Percentiles rank a stretch among this genome's conserved stretches.
These are phyloP conservation scores for Sciurus carolinensis DNA, from an alignment of 2,797 vertebrate species.

Conservation along the genomic window DNA sequence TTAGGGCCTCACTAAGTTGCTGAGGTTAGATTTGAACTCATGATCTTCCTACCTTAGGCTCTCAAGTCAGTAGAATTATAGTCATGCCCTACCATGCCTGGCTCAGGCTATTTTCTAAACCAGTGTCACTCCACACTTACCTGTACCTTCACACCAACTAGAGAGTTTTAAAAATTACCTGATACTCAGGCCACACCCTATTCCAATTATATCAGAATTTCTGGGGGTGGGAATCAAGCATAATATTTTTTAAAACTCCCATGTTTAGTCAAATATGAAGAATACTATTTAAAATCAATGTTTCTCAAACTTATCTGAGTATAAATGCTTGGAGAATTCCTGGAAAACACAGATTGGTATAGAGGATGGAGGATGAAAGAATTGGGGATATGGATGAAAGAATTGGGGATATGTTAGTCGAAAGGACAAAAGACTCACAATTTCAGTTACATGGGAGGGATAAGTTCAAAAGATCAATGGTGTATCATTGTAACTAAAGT, in stretches of 20 bases:
- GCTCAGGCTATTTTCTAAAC: conserved; percentile 49
- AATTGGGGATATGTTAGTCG: background rate
- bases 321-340: conserved; percentile 8
- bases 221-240: background rate
- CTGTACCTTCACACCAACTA: background rate
- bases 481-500: background rate
- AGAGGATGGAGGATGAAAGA: background rate
- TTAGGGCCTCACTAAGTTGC: too few relatives aligned
- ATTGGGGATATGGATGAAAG: background rate
- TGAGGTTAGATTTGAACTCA: too few relatives aligned
- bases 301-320: conserved; percentile 18
- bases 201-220: conserved; percentile 52
- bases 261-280: background rate
- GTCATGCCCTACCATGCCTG: too few relatives aligned
- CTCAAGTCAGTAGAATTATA: too few relatives aligned
- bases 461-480: background rate
- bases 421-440: background rate
- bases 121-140: conserved; percentile 2
- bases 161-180: background rate
- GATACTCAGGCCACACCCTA: background rate
- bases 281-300: conserved; percentile 36
- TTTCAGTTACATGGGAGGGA: background rate
- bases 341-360: conserved; percentile 7
- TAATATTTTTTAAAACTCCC: background rate
- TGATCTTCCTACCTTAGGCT: too few relatives aligned